phyloP scores from a whole-genome alignment of 64 coral and sea anemone genomes.

The Montipora cactus region DNA sequence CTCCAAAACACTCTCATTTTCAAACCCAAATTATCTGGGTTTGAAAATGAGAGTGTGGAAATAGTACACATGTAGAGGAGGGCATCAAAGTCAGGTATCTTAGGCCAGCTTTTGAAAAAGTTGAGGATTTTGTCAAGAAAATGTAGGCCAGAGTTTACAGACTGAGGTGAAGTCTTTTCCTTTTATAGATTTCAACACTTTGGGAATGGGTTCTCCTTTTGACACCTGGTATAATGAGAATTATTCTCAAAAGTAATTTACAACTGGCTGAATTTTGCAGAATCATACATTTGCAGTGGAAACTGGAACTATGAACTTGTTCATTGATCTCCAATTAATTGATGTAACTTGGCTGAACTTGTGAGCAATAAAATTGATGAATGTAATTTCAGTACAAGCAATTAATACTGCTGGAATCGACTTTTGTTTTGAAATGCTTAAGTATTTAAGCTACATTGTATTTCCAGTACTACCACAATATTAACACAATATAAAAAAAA shows the following conservation, averaged over 20 bases:
- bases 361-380: too few species aligned
- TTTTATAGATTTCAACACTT: slow-evolving; percentile 35
- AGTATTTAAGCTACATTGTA: too few species aligned
- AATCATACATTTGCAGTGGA: not conserved
- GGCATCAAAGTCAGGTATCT: not conserved
- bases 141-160: slow-evolving; percentile 37
- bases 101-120: not conserved
- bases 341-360: too few species aligned
- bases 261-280: not conserved
- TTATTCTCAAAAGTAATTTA: not conserved
- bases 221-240: slow-evolving; percentile 13
- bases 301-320: too few species aligned
- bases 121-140: slow-evolving; percentile 20
- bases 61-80: not conserved
- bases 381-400: too few species aligned
- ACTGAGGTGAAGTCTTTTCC: slow-evolving; percentile 9
- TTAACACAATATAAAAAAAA: too few species aligned
- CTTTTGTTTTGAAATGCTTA: too few species aligned
- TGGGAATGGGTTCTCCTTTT: not conserved
- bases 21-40: not conserved
- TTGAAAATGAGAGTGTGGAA: too few species aligned
- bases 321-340: too few species aligned
- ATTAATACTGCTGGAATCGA: too few species aligned
- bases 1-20: not conserved
- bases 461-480: too few species aligned